Evolutionary conservation across 2,888 invertebrate species (phyloP).

Genomic region (Rotaria magnacalcarata): DNA sequence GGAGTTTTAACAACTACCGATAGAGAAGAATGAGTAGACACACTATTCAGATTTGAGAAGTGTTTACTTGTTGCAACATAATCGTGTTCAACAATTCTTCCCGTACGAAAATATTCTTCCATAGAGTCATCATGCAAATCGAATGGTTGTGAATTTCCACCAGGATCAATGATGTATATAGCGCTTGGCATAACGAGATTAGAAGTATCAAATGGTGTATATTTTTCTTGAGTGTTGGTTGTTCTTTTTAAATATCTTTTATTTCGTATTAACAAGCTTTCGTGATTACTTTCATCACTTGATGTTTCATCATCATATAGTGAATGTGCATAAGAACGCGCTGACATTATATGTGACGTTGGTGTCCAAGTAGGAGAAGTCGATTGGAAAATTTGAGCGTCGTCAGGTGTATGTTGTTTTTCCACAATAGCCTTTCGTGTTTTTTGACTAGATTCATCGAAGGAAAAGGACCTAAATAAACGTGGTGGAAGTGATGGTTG

Average conservation of each 20-base stretch:
- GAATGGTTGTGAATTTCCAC: neutral
- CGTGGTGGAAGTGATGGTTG: neutral
- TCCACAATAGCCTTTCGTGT: neutral
- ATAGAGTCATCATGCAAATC: neutral
- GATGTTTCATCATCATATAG: neutral
- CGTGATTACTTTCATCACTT: neutral
- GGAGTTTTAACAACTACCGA: too few species aligned
- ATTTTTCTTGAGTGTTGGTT: neutral
- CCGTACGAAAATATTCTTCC: neutral
- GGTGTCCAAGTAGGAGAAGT: neutral
- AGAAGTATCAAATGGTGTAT: neutral
- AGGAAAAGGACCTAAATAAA: neutral
- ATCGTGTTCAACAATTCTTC: neutral
- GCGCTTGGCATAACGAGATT: neutral
- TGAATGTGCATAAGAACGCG: neutral
- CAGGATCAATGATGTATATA: neutral
- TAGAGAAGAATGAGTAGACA: neutral
- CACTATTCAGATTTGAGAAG: neutral
- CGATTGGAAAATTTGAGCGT: neutral
- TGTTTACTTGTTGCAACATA: neutral
- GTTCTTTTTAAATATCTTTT: neutral
- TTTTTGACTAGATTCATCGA: neutral
- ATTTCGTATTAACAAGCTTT: constrained; percentile 30
- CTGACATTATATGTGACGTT: neutral
- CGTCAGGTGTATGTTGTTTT: neutral